Evolutionary conservation across 1,140 invertebrate species (phyloP), one percentile per base, ranked within the genome.

Genomic region (Hyles vespertilio): DNA sequence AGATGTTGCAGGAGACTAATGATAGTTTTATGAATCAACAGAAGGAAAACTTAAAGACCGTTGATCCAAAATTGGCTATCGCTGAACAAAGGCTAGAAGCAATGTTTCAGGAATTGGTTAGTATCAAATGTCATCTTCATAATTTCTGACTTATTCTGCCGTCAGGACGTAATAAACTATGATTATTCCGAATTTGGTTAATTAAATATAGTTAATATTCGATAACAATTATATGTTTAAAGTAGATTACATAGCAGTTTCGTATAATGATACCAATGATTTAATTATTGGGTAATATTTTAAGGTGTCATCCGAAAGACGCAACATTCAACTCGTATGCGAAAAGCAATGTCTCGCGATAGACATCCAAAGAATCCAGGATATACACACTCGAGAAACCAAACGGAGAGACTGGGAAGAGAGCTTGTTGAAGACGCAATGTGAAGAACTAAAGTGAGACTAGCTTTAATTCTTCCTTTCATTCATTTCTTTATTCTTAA

Each of bases 21-120:
- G 85, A 90, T 32, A 90, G 77, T 63, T 70, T 83, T 36, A 61
- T 83, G 40, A 80, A 89, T 50, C 72, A 82, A 52, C 84, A 87
- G 12, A 81, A 87, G 32, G 76, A 85, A 46, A 72, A 77, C 47
- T 56, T 85, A 3, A 80, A 84, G 45, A 69, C 81, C 40, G 77
- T 89, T 0, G 80, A 82, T 55, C 73, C 74, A 0, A 91, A 87
- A 69, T 64, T 91, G 12, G 67, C 85, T 0, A 67, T 91, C 2
- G 75, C 91, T 5, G 90, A 92, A 62, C 76, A 91, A 66, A 86
- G 89, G 64, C 51, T 91, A 3, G 85, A 90, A 69, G 87, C 89
- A 1, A 78, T 89, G 62, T 84, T 87, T 69, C 79, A 91, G 71
- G 72, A 89, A 79, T 51, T 91, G 80, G 82, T 91, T 82, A 63